Percentiles rank a stretch among this genome's conserved stretches.
These are phyloP conservation scores for Itoplectis maculator DNA, from an alignment of 2,888 invertebrate genomes.

Conservation along the genomic window DNA sequence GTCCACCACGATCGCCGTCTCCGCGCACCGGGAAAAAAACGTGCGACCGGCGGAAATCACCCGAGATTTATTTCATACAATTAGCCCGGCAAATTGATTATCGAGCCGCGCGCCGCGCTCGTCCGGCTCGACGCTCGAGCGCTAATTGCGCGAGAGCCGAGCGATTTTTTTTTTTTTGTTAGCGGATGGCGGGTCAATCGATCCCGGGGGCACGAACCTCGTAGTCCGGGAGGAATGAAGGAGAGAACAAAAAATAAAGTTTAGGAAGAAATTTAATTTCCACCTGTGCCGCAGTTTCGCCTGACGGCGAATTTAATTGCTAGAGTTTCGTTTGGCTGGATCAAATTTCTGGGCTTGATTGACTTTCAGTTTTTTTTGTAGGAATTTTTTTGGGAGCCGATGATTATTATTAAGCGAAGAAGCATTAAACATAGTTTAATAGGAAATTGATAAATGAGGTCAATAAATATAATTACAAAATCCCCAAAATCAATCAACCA, in stretches of 20 bases:
- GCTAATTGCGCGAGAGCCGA: neutral
- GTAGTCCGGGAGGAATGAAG: too few relatives aligned
- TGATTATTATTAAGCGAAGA: too few relatives aligned
- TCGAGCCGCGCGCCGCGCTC: too few relatives aligned
- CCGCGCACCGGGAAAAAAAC: neutral
- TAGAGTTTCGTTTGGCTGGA: too few relatives aligned
- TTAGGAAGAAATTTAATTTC: neutral
- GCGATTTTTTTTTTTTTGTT: too few relatives aligned
- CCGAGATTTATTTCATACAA: conserved; percentile 2
- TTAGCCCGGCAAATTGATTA: neutral
- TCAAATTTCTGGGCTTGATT: too few relatives aligned
- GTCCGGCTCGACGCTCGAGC: neutral
- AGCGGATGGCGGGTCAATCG: neutral
- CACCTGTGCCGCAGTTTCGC: neutral
- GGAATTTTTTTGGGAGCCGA: too few relatives aligned
- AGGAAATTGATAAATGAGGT: neutral
- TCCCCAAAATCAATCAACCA: neutral
- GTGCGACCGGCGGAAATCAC: neutral
- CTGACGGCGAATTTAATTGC: neutral
- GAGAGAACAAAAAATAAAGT: neutral
- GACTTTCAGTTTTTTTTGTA: too few relatives aligned
- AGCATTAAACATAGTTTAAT: too few relatives aligned
- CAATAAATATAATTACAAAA: neutral
- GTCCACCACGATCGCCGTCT: neutral
- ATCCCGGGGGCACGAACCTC: neutral